Evolutionary conservation across 2,888 invertebrate species (phyloP).

Genomic region (Blastobasis adustella): DNA sequence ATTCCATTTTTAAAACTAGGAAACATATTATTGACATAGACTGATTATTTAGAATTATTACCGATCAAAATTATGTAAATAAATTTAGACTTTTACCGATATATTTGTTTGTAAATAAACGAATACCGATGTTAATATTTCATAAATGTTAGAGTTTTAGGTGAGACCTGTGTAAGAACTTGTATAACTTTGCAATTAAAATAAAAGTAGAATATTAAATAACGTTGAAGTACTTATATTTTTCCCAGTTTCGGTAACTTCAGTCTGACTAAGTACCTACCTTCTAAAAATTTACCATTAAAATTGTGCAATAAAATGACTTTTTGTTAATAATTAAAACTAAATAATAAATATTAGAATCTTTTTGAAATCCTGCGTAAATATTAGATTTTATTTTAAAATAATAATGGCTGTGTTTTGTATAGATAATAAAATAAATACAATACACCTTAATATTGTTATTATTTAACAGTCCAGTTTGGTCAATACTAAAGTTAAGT

Average conservation of each 20-base stretch:
- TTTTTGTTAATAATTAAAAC: too few species aligned
- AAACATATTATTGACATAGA: constrained; percentile 52
- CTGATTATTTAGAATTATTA: constrained; percentile 53
- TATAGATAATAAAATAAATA: constrained; percentile 7
- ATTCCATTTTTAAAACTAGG: constrained; percentile 12
- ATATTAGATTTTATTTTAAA: background rate
- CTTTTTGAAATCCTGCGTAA: too few species aligned
- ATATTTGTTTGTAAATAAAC: constrained; percentile 31
- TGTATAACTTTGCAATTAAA: background rate
- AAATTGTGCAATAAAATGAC: too few species aligned
- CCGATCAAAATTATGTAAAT: constrained; percentile 31
- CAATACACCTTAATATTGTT: constrained; percentile 1
- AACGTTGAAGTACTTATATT: too few species aligned
- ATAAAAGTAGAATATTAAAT: too few species aligned
- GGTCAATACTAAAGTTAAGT: background rate
- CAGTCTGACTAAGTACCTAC: too few species aligned
- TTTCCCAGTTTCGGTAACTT: too few species aligned
- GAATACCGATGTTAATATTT: constrained; percentile 23
- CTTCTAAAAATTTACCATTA: too few species aligned
- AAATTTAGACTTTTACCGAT: constrained; percentile 6
- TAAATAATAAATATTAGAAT: too few species aligned
- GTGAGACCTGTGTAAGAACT: background rate
- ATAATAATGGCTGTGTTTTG: constrained; percentile 17
- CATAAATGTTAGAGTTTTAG: constrained; percentile 18
- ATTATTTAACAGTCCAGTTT: constrained; percentile 4